Base-by-base conservation (phyloP, 2,888 invertebrate genomes). In the Rhimphoctona megacephalus region DNA sequence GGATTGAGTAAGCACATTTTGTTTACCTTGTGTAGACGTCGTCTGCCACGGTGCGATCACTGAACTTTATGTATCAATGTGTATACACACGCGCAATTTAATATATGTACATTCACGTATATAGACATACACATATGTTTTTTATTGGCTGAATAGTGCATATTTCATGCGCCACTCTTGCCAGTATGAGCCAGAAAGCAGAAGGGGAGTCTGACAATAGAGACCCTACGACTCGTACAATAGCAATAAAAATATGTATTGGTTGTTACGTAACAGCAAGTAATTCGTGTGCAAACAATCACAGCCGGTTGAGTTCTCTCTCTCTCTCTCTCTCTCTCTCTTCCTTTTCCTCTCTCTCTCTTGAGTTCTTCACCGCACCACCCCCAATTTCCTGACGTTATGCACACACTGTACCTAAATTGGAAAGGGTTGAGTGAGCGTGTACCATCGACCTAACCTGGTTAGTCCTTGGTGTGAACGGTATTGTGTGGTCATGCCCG, bases 21-120 rank as follows among this genome's bases (percentile, higher is more conserved):
- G 77, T 85, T 85, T 77, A 81, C 85, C 74, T 81, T 81, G 36
- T n/a, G 43, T 61, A 81, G 77, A 81, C 78, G 61, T 81, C 78
- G 61, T 81, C 77, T 72, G 72, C 33, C 14, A 14, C 36, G 49
- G 82, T 57, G 8, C 52, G 72, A 43, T 54, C 70, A 22, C 57
- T 77, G 46, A 46, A 80, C 43, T 54, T 33, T 36, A 7, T 72
- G 46, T 72, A 52, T 80, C 72, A 72, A 30, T 54, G 80, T 46
- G 17, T 22, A 52, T 7, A 52, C 77, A 52, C 30, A 57, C 36
- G 19, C 25, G 52, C 22, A 6, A 1, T 61, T 61, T 14, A 17
- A 61, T 69, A 14, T 30, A 57, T 33, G 7, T 14, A 54, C 33
- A 69, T 39, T n/a, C 19, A 66, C 33, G 22, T 25, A 64, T 49